Conservation (phyloP, 2,888 invertebrate genomes). For the Yponomeuta malinellus region DNA sequence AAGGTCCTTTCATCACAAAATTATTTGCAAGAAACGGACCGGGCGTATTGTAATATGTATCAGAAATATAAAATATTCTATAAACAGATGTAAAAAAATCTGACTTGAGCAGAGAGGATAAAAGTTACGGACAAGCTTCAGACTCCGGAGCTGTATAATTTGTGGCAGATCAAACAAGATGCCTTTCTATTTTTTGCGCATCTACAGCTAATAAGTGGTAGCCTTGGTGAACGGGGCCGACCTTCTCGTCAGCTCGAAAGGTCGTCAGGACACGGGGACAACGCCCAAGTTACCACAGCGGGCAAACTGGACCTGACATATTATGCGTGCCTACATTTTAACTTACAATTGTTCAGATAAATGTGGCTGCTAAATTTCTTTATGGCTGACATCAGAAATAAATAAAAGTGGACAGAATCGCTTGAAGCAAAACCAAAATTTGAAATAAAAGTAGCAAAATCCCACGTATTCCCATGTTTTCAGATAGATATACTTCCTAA, state of each 20-base stretch:
- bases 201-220: not conserved
- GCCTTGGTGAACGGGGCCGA: constrained; percentile 30
- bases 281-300: constrained; percentile 36
- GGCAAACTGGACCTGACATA: constrained; percentile 41
- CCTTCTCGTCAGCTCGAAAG: constrained; percentile 37
- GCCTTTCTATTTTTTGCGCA: not conserved
- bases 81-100: no score
- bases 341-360: constrained; percentile 33
- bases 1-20: no score
- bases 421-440: not conserved
- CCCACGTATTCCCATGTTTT: not conserved
- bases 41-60: no score
- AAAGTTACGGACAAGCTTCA: not conserved
- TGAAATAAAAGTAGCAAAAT: not conserved
- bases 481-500: not conserved
- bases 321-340: constrained; percentile 26
- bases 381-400: not conserved
- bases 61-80: no score
- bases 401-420: not conserved
- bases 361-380: not conserved
- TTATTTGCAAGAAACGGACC: no score
- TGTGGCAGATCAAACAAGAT: not conserved
- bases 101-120: not conserved
- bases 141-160: not conserved
- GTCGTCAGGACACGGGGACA: constrained; percentile 55